These are phyloP conservation scores for Biston betularia DNA, from an alignment of 2,888 invertebrate genomes.

Conservation along the genomic window DNA sequence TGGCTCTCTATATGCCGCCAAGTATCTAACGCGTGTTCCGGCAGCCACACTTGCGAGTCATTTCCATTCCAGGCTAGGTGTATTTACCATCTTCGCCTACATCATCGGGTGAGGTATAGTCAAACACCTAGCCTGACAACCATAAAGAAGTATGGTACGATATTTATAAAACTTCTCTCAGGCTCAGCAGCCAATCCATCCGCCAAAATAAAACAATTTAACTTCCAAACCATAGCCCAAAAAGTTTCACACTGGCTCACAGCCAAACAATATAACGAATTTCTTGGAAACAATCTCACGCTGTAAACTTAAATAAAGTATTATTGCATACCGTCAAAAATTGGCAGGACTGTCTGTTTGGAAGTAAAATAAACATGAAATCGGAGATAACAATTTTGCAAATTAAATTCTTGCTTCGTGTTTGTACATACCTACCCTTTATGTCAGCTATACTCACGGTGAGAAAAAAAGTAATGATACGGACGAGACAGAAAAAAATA, in stretches of 20 bases:
- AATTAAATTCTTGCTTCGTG: not conserved
- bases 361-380: constrained; percentile 9
- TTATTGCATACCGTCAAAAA: constrained; percentile 36
- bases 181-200: constrained; percentile 6
- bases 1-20: too few species aligned
- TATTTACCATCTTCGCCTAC: too few species aligned
- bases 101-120: too few species aligned
- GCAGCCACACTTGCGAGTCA: too few species aligned
- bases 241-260: constrained; percentile 23
- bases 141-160: too few species aligned
- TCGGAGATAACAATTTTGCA: not conserved
- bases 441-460: not conserved
- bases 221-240: constrained; percentile 12
- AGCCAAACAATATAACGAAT: constrained; percentile 30
- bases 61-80: too few species aligned
- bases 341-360: constrained; percentile 27
- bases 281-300: constrained; percentile 29
- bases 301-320: constrained; percentile 33
- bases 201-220: constrained; percentile 23
- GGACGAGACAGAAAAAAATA: too few species aligned
- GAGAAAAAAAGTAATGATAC: not conserved
- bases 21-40: too few species aligned
- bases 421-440: not conserved
- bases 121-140: too few species aligned
- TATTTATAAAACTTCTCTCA: not conserved